Conservation (phyloP, 1,140 invertebrate genomes). For the Wasmannia auropunctata region DNA sequence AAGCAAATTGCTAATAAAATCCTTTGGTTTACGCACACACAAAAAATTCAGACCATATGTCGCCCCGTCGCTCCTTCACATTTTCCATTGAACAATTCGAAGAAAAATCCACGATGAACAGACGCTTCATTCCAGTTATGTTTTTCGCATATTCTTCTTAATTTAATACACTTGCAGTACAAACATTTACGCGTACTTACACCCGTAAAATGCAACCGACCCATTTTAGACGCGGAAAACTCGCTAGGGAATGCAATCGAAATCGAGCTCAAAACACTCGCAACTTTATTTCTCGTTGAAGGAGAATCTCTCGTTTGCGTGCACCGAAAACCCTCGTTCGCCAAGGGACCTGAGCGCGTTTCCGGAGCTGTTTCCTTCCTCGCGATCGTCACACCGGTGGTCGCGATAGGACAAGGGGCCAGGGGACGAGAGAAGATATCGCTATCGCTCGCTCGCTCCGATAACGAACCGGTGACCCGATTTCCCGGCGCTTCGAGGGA, state of each 20-base stretch:
- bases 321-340: not conserved
- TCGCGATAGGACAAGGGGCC: not conserved
- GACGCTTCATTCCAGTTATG: not conserved
- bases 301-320: not conserved
- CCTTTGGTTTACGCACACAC: not conserved
- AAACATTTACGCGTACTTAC: not conserved
- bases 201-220: not conserved
- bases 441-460: not conserved
- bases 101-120: not conserved
- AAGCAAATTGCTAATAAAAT: not conserved
- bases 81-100: not conserved
- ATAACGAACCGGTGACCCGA: slow-evolving; percentile 22
- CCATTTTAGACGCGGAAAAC: not conserved
- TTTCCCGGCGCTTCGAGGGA: not conserved
- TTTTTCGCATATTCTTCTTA: not conserved
- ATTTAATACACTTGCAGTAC: not conserved
- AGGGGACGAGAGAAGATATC: not conserved
- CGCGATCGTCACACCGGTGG: not conserved
- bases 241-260: not conserved
- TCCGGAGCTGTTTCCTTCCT: not conserved
- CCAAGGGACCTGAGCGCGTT: not conserved
- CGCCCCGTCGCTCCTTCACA: not conserved
- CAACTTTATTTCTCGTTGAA: not conserved
- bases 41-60: not conserved
- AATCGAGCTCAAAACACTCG: not conserved